Base-by-base conservation (phyloP, 2,888 invertebrate genomes). In the Schizaphis graminum region DNA sequence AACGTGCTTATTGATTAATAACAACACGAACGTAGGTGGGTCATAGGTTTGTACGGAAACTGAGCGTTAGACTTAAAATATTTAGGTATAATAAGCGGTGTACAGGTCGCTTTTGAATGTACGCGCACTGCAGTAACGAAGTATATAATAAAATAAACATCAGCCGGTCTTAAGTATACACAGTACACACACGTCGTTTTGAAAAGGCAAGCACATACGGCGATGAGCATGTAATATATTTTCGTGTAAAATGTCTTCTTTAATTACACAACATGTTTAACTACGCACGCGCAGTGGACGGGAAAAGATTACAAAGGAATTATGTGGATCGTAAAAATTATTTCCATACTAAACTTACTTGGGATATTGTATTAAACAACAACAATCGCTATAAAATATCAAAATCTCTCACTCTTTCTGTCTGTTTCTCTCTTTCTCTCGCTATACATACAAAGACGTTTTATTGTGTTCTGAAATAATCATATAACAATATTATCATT, bases 261-360 rank as follows among this genome's bases (percentile, higher is more conserved):
- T 77, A 77, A 77, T 77, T 77, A 35, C 77, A 35, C 77, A 24
- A 77, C 21, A 35, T 35, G 77, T 77, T 77, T 77, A 35, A 35
- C 77, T 77, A 35, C 8, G 35, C 21, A 8, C 21, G 35, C 7
- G 2, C 21, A 35, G 89, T n/a, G 21, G 47, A 47, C 47, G 61
- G 35, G 41, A 44, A 61, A 47, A 47, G 44, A 90, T 90, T 1
- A 61, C 89, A 61, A 61, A 61, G 47, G 21, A 44, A 90, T 90
- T 44, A 90, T 47, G 89, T 26, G 21, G 47, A 90, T 61, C 89
- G 61, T 90, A 61, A 61, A 90, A 90, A 90, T n/a, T 2, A 61
- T 61, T 61, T 90, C n/a, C 28, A 35, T 53, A 21, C 8, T 77
- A 35, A 35, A 77, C 35, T 77, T 21, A 77, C 35, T 35, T 77